A percentile compares a stretch with the other conserved stretches of the same genome.
Evolutionary conservation across 2,113 vertebrate genomes (phyloP).

Genomic region (Eira barbara): DNA sequence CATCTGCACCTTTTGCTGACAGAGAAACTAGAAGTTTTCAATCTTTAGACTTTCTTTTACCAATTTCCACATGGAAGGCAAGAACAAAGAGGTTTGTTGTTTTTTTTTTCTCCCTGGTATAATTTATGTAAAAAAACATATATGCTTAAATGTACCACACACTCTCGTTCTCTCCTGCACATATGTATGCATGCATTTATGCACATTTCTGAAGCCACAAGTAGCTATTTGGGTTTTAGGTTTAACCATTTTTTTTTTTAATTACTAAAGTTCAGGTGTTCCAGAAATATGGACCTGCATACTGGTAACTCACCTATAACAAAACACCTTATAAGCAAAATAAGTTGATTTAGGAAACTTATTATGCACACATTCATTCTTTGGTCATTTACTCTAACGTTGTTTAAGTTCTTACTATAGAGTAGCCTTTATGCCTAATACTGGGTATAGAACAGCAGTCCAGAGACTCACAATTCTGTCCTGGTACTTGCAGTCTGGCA

Average conservation of each 20-base stretch:
- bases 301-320: not conserved
- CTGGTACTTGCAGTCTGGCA: not conserved
- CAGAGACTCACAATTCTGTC: not conserved
- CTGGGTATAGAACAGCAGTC: not conserved
- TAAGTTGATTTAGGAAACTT: not conserved
- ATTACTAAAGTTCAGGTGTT: not conserved
- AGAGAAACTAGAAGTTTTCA: not conserved
- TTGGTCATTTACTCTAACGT: not conserved
- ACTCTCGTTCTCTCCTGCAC: not conserved
- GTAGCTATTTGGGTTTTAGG: not conserved
- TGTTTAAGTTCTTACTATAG: not conserved
- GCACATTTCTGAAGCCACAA: not conserved
- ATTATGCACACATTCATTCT: not conserved
- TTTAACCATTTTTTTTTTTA: not conserved
- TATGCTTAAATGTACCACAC: not conserved
- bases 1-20: not conserved
- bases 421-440: not conserved
- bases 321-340: not conserved
- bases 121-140: not conserved
- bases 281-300: not conserved
- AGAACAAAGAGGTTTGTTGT: not conserved
- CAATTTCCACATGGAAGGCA: not conserved
- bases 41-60: not conserved
- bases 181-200: not conserved
- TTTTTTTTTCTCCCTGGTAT: not conserved